Evolutionary conservation across 1,140 invertebrate genomes (phyloP), one percentile per base, ranked within the genome.

Genomic region (Drosophila orosa): DNA sequence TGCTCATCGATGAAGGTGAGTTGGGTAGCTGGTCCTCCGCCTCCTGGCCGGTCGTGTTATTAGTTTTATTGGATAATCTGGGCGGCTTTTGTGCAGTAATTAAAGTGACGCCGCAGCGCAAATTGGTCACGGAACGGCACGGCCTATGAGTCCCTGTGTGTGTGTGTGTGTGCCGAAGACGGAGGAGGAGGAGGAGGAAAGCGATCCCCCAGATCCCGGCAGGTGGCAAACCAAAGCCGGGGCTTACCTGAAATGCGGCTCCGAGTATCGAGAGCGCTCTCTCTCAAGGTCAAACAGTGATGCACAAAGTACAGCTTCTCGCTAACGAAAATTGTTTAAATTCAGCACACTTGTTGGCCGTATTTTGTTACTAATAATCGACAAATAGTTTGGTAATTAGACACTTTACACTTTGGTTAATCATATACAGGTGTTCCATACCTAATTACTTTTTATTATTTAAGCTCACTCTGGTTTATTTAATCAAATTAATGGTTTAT

Each of bases 1-100:
- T 95, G 72, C 94, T 95, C 57, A 86, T 92, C 69, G 90, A 91
- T 76, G 87, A 92, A 92, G 92, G 92, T 92, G 76, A 90, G 87
- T 76, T 71, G 8, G 35, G 22, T n/a, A 29, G 42, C 19, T 48
- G 44, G 17, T 44, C 25, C 47, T 31, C 71, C 19, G 22, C 13
- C 19, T 35, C 13, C 19, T 35, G 31, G 8, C 19, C 31, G 8
- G 31, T 1, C 25, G 37, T 54, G 37, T 54, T 44, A 62, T 78
- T 63, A 44, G 68, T 71, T 89, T 86, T 84, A 89, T 87, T 87
- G 61, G 83, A 89, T 87, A 87, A 87, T 78, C 76, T 59, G 65
- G 45, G 60, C 71, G 72, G 65, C 86, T 81, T 79, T 92, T 91
- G 85, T 91, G 57, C 47, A 54, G 68, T 83, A 90, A 92, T 91